Evolutionary conservation across 2,797 vertebrate genomes (phyloP).

Genomic region (Aldrovandia affinis): DNA sequence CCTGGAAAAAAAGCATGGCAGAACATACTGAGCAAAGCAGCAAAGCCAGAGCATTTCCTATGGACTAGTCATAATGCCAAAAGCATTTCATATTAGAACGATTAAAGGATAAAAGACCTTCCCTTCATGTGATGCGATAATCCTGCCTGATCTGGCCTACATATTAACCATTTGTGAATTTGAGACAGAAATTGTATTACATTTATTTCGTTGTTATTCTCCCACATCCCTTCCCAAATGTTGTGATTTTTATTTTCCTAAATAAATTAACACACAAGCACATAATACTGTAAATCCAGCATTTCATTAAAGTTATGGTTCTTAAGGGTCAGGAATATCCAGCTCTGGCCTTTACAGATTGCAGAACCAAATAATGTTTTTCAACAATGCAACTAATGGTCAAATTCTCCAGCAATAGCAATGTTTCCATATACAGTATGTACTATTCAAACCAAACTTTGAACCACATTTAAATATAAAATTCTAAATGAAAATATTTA

Average conservation of each 20-base stretch:
- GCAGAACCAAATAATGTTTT: not conserved
- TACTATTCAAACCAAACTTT: too few species aligned
- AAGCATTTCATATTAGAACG: constrained; percentile 30
- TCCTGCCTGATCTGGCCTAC: constrained; percentile 48
- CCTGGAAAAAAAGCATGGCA: constrained; percentile 27
- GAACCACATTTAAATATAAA: not conserved
- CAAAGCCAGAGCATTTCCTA: constrained; percentile 28
- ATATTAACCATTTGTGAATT: constrained; percentile 28
- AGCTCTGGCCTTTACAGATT: not conserved
- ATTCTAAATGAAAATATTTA: not conserved
- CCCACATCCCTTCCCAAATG: not conserved
- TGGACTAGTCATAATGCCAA: constrained; percentile 39
- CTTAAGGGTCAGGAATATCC: not conserved
- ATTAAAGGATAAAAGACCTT: constrained; percentile 39
- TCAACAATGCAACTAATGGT: not conserved
- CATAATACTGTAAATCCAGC: not conserved
- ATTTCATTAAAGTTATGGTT: not conserved
- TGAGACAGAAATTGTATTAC: not conserved
- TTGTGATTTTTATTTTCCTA: not conserved
- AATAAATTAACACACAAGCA: not conserved
- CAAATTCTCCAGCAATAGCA: not conserved
- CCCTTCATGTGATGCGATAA: constrained; percentile 38
- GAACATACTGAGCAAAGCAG: constrained; percentile 21
- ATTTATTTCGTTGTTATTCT: not conserved
- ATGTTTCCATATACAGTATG: too few species aligned